These are phyloP conservation scores for Monochamus saltuarius DNA, from an alignment of 1,140 invertebrate species.

Conservation along the genomic window DNA sequence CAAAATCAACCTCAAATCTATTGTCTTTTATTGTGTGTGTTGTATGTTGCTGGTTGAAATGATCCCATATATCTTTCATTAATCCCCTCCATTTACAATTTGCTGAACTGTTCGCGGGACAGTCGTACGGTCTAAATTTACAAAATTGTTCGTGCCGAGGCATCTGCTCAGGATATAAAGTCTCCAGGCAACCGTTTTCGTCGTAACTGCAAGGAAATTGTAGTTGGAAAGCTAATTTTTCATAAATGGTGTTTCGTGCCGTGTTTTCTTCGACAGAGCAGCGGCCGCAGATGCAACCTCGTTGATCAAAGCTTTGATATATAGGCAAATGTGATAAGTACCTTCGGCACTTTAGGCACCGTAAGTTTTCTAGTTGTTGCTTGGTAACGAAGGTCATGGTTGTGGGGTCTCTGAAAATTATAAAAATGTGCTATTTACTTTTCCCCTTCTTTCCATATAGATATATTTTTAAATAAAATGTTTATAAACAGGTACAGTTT, in stretches of 20 bases:
- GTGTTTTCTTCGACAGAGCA: not conserved
- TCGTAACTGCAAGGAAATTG: slow-evolving; percentile 28
- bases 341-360: too few species aligned
- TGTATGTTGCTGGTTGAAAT: slow-evolving; percentile 24
- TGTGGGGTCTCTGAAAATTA: too few species aligned
- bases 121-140: slow-evolving; percentile 15
- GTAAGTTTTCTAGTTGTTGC: too few species aligned
- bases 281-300: slow-evolving; percentile 15
- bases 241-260: slow-evolving; percentile 13
- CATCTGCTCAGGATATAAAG: slow-evolving; percentile 16
- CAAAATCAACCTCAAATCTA: slow-evolving; percentile 29
- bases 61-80: slow-evolving; percentile 17
- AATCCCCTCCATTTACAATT: slow-evolving; percentile 19
- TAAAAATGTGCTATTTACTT: too few species aligned
- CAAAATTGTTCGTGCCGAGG: slow-evolving; percentile 25
- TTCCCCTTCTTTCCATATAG: too few species aligned
- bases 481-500: too few species aligned
- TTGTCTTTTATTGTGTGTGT: slow-evolving; percentile 19
- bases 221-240: slow-evolving; percentile 14
- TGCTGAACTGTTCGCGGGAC: slow-evolving; percentile 3
- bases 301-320: too few species aligned
- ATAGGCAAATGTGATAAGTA: too few species aligned
- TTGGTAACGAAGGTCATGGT: too few species aligned
- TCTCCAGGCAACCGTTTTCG: slow-evolving; percentile 21
- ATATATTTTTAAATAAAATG: too few species aligned